A percentile compares a stretch with the other conserved stretches of the same genome.
phyloP scores from a whole-genome alignment of 2,113 vertebrate species.

The Smithornis capensis region DNA sequence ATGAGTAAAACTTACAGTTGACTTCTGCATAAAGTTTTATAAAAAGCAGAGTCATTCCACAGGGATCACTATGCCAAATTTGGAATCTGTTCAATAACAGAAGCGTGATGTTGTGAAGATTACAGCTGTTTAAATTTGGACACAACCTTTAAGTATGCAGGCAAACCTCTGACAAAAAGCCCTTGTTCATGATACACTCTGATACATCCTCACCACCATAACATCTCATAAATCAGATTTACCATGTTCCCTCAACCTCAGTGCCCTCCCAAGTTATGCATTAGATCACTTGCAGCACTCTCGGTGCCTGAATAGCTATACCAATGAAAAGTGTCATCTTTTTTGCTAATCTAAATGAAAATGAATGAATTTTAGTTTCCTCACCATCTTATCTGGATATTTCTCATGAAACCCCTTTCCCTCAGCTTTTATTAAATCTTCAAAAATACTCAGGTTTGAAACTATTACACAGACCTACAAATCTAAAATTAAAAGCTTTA shows the following conservation, averaged over 20 bases:
- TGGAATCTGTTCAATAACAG: background rate
- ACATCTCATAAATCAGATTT: background rate
- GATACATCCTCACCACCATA: background rate
- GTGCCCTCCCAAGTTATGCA: background rate
- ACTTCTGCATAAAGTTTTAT: background rate
- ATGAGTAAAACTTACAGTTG: background rate
- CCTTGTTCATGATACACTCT: background rate
- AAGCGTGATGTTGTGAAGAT: background rate
- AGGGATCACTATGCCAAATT: background rate
- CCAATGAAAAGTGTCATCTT: background rate
- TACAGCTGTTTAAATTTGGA: background rate
- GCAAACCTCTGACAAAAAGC: background rate
- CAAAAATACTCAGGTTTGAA: background rate
- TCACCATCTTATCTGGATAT: background rate
- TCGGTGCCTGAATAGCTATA: background rate
- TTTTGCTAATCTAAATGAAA: background rate
- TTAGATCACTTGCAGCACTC: background rate
- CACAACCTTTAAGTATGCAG: background rate
- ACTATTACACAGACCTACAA: background rate
- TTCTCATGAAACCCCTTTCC: background rate
- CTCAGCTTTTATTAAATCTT: background rate
- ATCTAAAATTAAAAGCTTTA: background rate
- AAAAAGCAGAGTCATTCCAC: background rate
- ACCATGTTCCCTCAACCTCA: background rate
- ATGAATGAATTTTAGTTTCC: background rate